phyloP scores from a whole-genome alignment of 1,140 invertebrate species.

The Drosophila pruinosa region DNA sequence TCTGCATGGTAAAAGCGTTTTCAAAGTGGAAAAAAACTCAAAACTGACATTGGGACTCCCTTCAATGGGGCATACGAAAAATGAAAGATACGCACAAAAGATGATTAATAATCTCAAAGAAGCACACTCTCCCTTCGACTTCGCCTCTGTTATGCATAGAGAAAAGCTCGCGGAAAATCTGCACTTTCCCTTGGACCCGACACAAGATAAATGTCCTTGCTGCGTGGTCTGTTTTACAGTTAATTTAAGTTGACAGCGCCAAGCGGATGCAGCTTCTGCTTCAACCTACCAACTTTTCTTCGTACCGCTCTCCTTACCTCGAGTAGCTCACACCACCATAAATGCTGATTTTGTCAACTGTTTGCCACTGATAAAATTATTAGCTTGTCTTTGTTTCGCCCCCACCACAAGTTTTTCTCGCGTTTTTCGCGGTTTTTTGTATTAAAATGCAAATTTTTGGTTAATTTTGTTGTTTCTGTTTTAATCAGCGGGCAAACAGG shows the following conservation, averaged over 20 bases:
- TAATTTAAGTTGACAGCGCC: conserved; percentile 74
- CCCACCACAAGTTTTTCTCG: conserved; percentile 7
- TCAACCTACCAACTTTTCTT: neutral
- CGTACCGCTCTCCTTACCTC: neutral
- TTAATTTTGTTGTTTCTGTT: conserved; percentile 79
- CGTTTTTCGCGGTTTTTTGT: conserved; percentile 52
- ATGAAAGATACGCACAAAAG: conserved; percentile 70
- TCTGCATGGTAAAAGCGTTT: conserved; percentile 5
- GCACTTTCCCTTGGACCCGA: conserved; percentile 35
- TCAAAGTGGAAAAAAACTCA: conserved; percentile 41
- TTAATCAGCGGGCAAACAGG: conserved; percentile 63
- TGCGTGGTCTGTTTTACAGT: conserved; percentile 81
- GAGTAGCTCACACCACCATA: conserved; percentile 31
- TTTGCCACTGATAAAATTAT: conserved; percentile 82
- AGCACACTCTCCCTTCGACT: conserved; percentile 24
- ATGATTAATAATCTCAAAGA: conserved; percentile 76
- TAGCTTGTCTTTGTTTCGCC: conserved; percentile 67
- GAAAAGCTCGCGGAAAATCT: conserved; percentile 43
- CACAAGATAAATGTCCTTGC: conserved; percentile 78
- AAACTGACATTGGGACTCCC: conserved; percentile 29
- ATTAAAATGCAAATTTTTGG: conserved; percentile 78
- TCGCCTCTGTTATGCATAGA: neutral
- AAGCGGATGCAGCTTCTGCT: conserved; percentile 57
- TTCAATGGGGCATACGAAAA: conserved; percentile 66
- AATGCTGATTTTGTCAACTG: conserved; percentile 82